A percentile compares a stretch with the other conserved stretches of the same genome.
Conservation (phyloP, 2,113 vertebrate species). For the Rhipidura dahli region DNA sequence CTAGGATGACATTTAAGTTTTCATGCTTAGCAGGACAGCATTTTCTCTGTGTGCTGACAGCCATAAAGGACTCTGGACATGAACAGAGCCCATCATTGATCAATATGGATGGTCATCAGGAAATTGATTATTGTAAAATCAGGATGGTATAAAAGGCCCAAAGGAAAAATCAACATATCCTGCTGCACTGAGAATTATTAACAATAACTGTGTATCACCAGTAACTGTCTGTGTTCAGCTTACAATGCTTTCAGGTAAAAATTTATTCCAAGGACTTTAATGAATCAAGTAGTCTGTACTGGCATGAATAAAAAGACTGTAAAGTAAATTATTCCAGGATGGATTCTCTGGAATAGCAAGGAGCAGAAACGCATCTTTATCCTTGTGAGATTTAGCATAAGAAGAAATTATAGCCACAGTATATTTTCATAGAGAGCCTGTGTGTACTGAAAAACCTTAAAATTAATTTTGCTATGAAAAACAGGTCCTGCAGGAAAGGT, state of each 20-base stretch:
- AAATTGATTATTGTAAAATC: background rate
- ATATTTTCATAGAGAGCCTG: background rate
- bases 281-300: background rate
- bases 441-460: background rate
- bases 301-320: background rate
- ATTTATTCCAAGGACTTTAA: background rate
- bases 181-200: background rate
- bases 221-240: background rate
- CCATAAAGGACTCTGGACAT: background rate
- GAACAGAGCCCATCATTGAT: background rate
- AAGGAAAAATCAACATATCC: constrained; percentile 1
- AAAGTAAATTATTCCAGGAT: constrained; percentile 23
- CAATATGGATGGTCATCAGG: background rate
- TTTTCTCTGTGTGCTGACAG: background rate
- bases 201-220: background rate
- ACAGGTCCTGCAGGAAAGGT: background rate
- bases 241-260: background rate
- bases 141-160: background rate
- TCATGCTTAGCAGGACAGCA: background rate
- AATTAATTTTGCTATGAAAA: background rate
- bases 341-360: background rate
- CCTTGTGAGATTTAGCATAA: background rate
- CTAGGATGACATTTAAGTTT: background rate
- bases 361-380: background rate
- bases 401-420: background rate